These are phyloP conservation scores for Takifugu rubripes DNA, from an alignment of 2,797 vertebrate species.

Conservation along the genomic window DNA sequence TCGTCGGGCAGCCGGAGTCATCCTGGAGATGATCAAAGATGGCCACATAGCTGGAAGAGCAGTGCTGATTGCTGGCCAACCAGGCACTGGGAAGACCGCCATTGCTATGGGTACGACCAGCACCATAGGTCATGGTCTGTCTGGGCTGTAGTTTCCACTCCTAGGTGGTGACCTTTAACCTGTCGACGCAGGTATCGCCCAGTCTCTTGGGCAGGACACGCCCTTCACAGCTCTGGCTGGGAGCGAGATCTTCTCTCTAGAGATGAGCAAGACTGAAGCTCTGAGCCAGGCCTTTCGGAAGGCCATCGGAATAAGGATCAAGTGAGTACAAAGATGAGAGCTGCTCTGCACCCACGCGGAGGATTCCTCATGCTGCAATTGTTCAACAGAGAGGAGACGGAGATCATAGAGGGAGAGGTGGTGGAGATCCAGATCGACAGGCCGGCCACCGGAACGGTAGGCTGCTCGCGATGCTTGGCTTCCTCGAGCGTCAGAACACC, in stretches of 20 bases:
- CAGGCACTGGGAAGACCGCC: slow-evolving; percentile 91
- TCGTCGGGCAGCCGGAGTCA: slow-evolving; percentile 89
- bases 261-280: slow-evolving; percentile 95
- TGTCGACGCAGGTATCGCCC: slow-evolving; percentile 81
- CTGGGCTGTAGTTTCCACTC: slow-evolving; percentile 2
- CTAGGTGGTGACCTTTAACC: background rate
- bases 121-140: slow-evolving; percentile 7
- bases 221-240: slow-evolving; percentile 90
- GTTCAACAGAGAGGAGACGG: slow-evolving; percentile 85
- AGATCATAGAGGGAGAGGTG: slow-evolving; percentile 97
- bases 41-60: slow-evolving; percentile 92
- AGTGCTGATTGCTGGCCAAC: slow-evolving; percentile 88
- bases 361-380: slow-evolving; percentile 9
- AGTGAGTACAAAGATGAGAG: slow-evolving; percentile 71
- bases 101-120: slow-evolving; percentile 88
- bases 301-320: slow-evolving; percentile 92
- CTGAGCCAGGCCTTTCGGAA: slow-evolving; percentile 91
- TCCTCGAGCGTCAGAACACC: no score
- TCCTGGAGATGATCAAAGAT: slow-evolving; percentile 94
- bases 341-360: background rate
- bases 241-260: slow-evolving; percentile 93
- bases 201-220: slow-evolving; percentile 86
- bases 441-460: slow-evolving; percentile 90
- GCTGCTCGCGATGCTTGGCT: slow-evolving; percentile 27
- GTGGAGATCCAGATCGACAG: slow-evolving; percentile 96